These are phyloP conservation scores for Drosophila mayaguana DNA, from an alignment of 2,888 invertebrate species.

Conservation along the genomic window DNA sequence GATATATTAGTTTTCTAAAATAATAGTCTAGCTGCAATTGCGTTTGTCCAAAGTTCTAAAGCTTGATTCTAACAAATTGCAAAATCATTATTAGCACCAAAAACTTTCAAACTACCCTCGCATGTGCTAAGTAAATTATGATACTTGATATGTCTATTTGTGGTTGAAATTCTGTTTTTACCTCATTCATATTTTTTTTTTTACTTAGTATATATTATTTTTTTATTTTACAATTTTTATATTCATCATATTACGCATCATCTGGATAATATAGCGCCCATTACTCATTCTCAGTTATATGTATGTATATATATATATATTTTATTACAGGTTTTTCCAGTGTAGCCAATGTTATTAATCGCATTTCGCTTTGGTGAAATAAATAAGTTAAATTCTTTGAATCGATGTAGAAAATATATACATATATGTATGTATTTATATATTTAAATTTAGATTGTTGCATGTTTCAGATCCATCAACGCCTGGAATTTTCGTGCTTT, in stretches of 20 bases:
- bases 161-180: neutral
- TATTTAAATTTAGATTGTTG: slow-evolving; percentile 19
- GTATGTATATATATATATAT: no score
- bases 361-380: slow-evolving; percentile 19
- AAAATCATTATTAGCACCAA: no score
- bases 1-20: no score
- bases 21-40: no score
- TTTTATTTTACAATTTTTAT: neutral
- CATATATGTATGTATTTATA: slow-evolving; percentile 2
- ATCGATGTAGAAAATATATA: slow-evolving; percentile 9
- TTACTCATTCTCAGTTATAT: neutral
- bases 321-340: neutral
- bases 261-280: neutral
- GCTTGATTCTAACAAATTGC: no score
- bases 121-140: neutral
- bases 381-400: slow-evolving; percentile 7
- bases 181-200: neutral
- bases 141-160: slow-evolving; percentile 19
- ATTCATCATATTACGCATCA: neutral
- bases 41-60: no score
- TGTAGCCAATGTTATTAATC: slow-evolving; percentile 29
- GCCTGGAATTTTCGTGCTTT: slow-evolving; percentile 23
- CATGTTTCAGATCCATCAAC: slow-evolving; percentile 43
- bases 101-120: neutral
- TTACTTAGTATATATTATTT: neutral